Conservation (phyloP, 2,113 vertebrate genomes). For the Hemibagrus wyckioides region DNA sequence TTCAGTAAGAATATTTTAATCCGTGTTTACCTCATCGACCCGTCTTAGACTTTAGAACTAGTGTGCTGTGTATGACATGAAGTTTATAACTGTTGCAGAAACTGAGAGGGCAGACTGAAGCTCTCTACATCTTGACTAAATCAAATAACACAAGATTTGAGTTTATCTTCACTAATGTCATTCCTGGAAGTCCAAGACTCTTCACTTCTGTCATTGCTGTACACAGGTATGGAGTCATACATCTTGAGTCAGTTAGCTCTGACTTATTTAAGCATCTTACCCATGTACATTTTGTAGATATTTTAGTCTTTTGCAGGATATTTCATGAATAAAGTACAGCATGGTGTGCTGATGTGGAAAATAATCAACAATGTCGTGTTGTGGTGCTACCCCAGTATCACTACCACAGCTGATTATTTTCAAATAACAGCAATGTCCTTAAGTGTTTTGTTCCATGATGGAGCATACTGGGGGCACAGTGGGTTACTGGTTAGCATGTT, state of each 20-base stretch:
- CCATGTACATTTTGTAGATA: not conserved
- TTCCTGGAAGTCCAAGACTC: slow-evolving; percentile 93
- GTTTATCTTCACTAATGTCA: slow-evolving; percentile 98
- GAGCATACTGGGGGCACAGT: too few relatives aligned
- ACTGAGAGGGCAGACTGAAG: slow-evolving; percentile 96
- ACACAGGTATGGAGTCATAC: slow-evolving; percentile 81
- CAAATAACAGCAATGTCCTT: not conserved
- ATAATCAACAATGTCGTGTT: not conserved
- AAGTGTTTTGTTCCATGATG: not conserved
- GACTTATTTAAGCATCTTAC: not conserved
- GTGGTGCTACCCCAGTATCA: not conserved
- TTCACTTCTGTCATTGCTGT: slow-evolving; percentile 99
- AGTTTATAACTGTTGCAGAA: slow-evolving; percentile 75
- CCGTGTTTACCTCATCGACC: not conserved
- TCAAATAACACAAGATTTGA: slow-evolving; percentile 96
- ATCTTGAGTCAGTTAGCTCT: not conserved
- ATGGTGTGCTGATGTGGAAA: not conserved
- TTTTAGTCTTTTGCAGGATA: not conserved
- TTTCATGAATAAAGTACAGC: not conserved
- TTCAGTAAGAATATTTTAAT: slow-evolving; percentile 80
- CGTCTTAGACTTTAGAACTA: not conserved
- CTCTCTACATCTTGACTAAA: slow-evolving; percentile 97
- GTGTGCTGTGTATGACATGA: not conserved
- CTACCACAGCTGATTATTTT: not conserved
- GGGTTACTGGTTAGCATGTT: too few relatives aligned